Conservation (phyloP, 2,797 vertebrate species). For the Acipenser oxyrinchus region DNA sequence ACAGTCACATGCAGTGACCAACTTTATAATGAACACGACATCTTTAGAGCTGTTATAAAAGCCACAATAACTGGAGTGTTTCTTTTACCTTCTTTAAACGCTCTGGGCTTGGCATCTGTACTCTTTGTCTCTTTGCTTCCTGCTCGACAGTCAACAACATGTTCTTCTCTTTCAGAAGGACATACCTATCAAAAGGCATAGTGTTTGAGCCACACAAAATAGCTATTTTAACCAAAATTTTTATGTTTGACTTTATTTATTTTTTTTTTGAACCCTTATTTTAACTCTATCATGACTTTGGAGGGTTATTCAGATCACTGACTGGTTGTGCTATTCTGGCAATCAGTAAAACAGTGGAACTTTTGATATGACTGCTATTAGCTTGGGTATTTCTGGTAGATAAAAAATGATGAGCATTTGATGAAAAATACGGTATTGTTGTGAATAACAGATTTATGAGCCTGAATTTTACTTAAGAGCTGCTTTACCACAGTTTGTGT, state of each 20-base stretch:
- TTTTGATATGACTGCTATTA: background rate
- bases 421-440: no score
- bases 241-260: no score
- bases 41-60: no score
- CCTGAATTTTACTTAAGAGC: background rate
- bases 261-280: no score
- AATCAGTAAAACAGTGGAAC: background rate
- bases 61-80: no score
- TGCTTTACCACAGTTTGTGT: slow-evolving; percentile 86
- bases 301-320: no score
- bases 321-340: no score
- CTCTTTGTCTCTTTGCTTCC: slow-evolving; percentile 72
- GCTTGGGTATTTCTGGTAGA: background rate
- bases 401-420: background rate
- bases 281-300: no score
- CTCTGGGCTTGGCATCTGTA: slow-evolving; percentile 87
- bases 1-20: no score
- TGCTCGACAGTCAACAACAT: slow-evolving; percentile 86
- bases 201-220: background rate
- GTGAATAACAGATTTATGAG: no score
- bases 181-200: slow-evolving; percentile 67
- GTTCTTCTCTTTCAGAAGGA: slow-evolving; percentile 94
- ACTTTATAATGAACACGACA: no score
- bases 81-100: slow-evolving; percentile 76
- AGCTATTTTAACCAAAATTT: background rate